These are phyloP conservation scores for Pardosa pseudoannulata DNA, from an alignment of 2,888 invertebrate species.

Conservation along the genomic window DNA sequence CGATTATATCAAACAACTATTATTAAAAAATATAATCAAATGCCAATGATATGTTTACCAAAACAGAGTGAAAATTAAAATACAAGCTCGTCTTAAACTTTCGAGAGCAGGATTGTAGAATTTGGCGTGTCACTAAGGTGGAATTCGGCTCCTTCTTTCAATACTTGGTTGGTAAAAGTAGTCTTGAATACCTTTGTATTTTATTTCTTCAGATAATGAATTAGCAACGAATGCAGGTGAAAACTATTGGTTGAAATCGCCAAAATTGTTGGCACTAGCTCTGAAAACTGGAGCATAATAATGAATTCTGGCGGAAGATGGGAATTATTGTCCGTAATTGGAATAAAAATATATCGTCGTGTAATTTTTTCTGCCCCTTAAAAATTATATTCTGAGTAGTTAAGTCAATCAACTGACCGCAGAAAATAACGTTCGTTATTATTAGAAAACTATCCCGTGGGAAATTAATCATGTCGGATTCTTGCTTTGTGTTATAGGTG, in stretches of 20 bases:
- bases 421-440: neutral
- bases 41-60: no score
- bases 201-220: neutral
- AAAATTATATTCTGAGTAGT: neutral
- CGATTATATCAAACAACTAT: no score
- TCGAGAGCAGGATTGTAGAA: no score
- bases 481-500: no score
- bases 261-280: neutral
- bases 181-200: neutral
- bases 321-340: neutral
- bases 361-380: neutral
- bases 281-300: neutral
- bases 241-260: neutral
- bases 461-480: neutral
- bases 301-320: neutral
- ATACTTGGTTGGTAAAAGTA: no score
- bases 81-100: no score
- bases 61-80: no score
- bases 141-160: no score
- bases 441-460: neutral
- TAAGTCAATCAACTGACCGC: neutral
- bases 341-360: neutral
- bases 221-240: neutral
- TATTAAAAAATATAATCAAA: no score
- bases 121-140: no score